phyloP scores from a whole-genome alignment of 2,113 vertebrate genomes.

The Ia io region DNA sequence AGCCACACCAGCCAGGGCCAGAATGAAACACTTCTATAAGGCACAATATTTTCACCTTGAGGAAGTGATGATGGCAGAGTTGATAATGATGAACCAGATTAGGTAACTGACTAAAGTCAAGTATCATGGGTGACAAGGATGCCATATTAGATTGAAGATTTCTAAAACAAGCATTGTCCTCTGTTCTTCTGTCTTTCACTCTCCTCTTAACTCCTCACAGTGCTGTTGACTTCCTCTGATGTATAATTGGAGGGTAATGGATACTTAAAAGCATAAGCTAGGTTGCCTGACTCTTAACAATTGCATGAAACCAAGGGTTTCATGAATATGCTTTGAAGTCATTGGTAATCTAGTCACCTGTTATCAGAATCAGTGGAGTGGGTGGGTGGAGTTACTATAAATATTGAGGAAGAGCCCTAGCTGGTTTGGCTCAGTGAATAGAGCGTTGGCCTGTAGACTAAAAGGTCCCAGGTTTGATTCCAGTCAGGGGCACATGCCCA shows the following conservation, averaged over 20 bases:
- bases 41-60: slow-evolving; percentile 6
- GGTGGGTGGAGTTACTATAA: not conserved
- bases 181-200: not conserved
- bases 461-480: not conserved
- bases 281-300: not conserved
- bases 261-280: not conserved
- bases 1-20: too few species aligned
- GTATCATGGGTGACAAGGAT: not conserved
- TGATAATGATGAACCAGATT: not conserved
- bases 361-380: not conserved
- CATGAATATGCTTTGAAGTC: not conserved
- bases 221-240: slow-evolving; percentile 7
- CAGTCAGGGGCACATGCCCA: too few species aligned
- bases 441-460: too few species aligned
- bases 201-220: not conserved
- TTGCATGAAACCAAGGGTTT: not conserved
- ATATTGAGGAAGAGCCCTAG: not conserved
- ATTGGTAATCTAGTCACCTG: not conserved
- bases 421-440: too few species aligned
- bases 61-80: not conserved
- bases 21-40: not conserved
- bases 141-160: not conserved
- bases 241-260: not conserved
- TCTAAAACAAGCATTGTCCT: not conserved
- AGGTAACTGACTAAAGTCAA: not conserved